Conservation (phyloP, 2,888 invertebrate species). For the Notocelia uddmanniana region DNA sequence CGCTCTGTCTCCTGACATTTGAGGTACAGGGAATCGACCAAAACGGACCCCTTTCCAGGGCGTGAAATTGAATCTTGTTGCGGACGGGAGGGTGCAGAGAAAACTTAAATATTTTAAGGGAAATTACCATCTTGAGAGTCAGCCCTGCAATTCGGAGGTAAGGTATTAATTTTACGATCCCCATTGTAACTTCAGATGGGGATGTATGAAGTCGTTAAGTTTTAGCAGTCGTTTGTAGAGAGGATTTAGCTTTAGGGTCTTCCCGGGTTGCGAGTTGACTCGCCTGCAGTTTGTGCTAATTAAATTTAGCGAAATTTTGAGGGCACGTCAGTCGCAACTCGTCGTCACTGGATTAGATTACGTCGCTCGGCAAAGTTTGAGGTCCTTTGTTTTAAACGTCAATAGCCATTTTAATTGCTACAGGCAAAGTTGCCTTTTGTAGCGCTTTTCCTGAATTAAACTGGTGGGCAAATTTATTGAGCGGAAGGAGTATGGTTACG, state of each 20-base stretch:
- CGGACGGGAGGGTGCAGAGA: constrained; percentile 77
- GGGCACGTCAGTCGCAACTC: constrained; percentile 60
- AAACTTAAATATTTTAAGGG: constrained; percentile 85
- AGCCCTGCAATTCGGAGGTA: constrained; percentile 73
- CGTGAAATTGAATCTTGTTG: constrained; percentile 86
- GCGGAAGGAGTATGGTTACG: constrained; percentile 28
- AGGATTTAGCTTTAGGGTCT: constrained; percentile 65
- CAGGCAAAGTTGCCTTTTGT: constrained; percentile 46
- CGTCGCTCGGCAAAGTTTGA: constrained; percentile 68
- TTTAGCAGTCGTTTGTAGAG: constrained; percentile 75
- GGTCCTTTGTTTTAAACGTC: constrained; percentile 53
- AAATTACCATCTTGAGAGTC: constrained; percentile 77
- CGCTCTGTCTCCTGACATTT: constrained; percentile 79
- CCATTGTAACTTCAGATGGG: constrained; percentile 73
- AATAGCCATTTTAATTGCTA: constrained; percentile 46
- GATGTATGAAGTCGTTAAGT: constrained; percentile 81
- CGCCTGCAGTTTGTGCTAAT: constrained; percentile 72
- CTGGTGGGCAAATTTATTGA: constrained; percentile 35
- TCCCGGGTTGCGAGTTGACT: constrained; percentile 59
- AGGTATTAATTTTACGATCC: constrained; percentile 84
- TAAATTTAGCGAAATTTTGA: constrained; percentile 72
- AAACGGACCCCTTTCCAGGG: constrained; percentile 79
- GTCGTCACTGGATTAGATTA: constrained; percentile 62
- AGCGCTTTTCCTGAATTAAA: constrained; percentile 43
- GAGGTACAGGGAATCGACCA: constrained; percentile 75